Percentiles rank a stretch among this genome's conserved stretches.
These are phyloP conservation scores for Orthosia gracilis DNA, from an alignment of 2,888 invertebrate genomes.

Conservation along the genomic window DNA sequence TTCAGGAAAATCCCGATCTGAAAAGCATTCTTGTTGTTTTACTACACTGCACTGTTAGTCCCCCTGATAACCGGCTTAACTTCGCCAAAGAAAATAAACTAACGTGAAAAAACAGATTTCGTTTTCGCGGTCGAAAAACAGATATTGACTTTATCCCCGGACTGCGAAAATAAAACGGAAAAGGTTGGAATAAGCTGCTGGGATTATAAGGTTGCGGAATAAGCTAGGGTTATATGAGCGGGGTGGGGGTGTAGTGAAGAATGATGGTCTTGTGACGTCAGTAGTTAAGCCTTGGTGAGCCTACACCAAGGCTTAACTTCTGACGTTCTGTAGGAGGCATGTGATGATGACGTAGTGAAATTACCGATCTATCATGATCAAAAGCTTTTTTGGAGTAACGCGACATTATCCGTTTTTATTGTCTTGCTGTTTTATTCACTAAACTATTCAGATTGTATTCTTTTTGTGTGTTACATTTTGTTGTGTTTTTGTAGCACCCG, in stretches of 20 bases:
- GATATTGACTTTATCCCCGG: conserved; percentile 47
- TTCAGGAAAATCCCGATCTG: conserved; percentile 10
- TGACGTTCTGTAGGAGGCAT: background rate
- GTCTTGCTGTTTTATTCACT: background rate
- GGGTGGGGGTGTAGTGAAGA: conserved; percentile 21
- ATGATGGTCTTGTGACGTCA: conserved; percentile 20
- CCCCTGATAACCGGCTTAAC: conserved; percentile 30
- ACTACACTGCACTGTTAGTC: conserved; percentile 16
- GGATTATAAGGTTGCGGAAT: conserved; percentile 52
- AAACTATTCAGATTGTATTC: background rate
- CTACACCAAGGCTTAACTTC: no score
- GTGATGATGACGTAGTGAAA: background rate
- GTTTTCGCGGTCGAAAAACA: conserved; percentile 37
- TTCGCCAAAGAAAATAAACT: conserved; percentile 28
- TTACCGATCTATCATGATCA: background rate
- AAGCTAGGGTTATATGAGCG: conserved; percentile 33
- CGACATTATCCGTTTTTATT: background rate
- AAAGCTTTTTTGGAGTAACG: background rate
- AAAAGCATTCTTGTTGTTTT: conserved; percentile 14
- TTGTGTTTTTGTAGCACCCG: background rate
- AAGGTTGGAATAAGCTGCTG: conserved; percentile 49
- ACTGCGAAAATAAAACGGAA: conserved; percentile 44
- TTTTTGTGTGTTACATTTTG: background rate
- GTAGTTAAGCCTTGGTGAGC: conserved; percentile 6
- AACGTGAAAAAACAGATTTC: conserved; percentile 34